Evolutionary conservation across 2,113 vertebrate genomes (phyloP).

Genomic region (Colinus virginianus): DNA sequence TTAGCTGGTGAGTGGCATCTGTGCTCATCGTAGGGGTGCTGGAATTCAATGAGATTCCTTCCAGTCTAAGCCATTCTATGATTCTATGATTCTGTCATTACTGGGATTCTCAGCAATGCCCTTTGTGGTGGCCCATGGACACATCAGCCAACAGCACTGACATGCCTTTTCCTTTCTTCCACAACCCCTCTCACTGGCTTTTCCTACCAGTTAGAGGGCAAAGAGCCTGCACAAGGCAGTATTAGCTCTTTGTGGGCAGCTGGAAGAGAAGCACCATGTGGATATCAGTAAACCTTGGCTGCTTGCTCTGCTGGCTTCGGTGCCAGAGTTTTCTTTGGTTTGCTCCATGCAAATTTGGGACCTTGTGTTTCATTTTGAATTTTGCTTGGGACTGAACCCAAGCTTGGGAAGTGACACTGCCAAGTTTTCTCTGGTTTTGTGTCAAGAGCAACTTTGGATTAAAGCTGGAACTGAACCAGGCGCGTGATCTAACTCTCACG

Average conservation of each 20-base stretch:
- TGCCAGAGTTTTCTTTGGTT: conserved; percentile 38
- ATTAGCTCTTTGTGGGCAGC: conserved; percentile 9
- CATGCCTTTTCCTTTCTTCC: neutral
- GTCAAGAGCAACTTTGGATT: conserved; percentile 58
- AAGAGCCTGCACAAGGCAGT: neutral
- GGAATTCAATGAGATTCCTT: too few species aligned
- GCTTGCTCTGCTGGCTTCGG: accelerated
- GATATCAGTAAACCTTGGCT: conserved; percentile 29
- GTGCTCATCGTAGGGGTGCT: too few species aligned
- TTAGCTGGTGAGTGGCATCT: too few species aligned
- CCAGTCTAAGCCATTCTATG: too few species aligned
- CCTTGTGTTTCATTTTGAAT: conserved; percentile 60
- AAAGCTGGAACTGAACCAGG: conserved; percentile 49
- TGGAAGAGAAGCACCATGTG: neutral
- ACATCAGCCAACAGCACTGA: neutral
- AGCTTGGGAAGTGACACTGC: conserved; percentile 6
- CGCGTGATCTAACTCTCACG: conserved; percentile 22
- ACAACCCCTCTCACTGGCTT: neutral
- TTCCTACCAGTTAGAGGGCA: neutral
- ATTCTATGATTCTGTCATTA: neutral
- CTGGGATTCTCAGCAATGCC: neutral
- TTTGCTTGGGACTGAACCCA: conserved; percentile 45
- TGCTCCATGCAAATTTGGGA: conserved; percentile 39
- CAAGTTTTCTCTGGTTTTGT: conserved; percentile 65
- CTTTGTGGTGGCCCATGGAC: accelerated